A percentile compares a stretch with the other conserved stretches of the same genome.
Evolutionary conservation across 2,797 vertebrate species (phyloP).

Genomic region (Anguilla obscura): DNA sequence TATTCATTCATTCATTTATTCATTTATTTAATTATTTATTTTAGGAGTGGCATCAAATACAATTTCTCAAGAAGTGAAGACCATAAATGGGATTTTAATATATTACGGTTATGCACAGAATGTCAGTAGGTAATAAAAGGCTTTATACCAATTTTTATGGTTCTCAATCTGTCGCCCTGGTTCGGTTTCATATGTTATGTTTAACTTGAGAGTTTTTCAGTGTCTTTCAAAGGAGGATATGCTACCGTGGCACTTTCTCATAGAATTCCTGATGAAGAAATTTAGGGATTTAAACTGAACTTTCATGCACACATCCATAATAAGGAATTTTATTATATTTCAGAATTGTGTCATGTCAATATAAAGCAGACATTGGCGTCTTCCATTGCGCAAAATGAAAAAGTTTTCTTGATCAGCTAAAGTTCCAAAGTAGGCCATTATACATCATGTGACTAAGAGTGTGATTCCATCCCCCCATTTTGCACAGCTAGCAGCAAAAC

Average conservation of each 20-base stretch:
- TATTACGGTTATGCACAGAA: slow-evolving; percentile 73
- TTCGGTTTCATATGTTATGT: slow-evolving; percentile 55
- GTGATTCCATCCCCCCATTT: slow-evolving; percentile 19
- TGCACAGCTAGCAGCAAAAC: not conserved
- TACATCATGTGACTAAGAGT: not conserved
- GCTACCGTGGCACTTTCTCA: slow-evolving; percentile 4
- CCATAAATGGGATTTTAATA: slow-evolving; percentile 76
- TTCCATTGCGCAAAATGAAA: slow-evolving; percentile 43
- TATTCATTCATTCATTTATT: too few relatives aligned
- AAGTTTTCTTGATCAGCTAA: slow-evolving; percentile 36
- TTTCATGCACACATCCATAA: not conserved
- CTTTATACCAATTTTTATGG: slow-evolving; percentile 71
- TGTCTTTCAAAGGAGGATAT: not conserved
- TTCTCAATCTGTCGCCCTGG: slow-evolving; percentile 75
- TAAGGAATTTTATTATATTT: not conserved
- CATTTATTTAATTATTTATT: not conserved
- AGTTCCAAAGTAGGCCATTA: slow-evolving; percentile 33
- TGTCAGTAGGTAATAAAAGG: slow-evolving; percentile 71
- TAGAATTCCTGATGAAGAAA: not conserved
- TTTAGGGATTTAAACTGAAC: not conserved
- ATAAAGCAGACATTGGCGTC: slow-evolving; percentile 61
- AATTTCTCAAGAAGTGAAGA: slow-evolving; percentile 66
- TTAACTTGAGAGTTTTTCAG: slow-evolving; percentile 12
- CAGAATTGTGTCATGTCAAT: not conserved
- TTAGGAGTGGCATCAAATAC: slow-evolving; percentile 77